Evolutionary conservation across 2,888 invertebrate species (phyloP).

Genomic region (Balanococcus diminutus): DNA sequence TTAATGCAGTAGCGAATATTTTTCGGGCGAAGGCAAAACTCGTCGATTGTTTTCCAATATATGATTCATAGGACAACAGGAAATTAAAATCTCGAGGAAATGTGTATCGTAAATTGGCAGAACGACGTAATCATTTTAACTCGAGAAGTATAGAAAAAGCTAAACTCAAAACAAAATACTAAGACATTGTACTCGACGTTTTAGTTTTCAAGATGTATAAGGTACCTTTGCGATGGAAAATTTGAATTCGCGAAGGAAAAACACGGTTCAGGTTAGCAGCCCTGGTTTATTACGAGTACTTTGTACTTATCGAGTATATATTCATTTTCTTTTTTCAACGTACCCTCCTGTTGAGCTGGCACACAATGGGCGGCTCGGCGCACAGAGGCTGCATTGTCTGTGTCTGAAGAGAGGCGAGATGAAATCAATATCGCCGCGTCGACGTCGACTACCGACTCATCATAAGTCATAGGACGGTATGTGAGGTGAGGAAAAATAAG

Average conservation of each 20-base stretch:
- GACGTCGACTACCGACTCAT: background rate
- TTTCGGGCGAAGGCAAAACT: background rate
- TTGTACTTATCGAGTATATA: background rate
- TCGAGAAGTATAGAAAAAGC: background rate
- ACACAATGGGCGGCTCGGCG: background rate
- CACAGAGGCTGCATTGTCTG: background rate
- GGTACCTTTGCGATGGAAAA: background rate
- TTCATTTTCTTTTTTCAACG: background rate
- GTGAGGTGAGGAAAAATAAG: background rate
- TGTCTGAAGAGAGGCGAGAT: background rate
- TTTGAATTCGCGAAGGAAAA: background rate
- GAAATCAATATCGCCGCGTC: conserved; percentile 5
- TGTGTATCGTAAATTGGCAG: background rate
- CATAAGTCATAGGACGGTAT: background rate
- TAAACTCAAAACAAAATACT: background rate
- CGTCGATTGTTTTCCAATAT: conserved; percentile 2
- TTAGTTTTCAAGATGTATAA: no score
- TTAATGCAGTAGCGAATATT: background rate
- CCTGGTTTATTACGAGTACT: background rate
- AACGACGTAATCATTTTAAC: background rate
- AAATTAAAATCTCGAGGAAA: background rate
- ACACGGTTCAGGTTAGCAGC: background rate
- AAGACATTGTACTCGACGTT: background rate
- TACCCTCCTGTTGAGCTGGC: background rate
- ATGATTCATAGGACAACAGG: background rate